Percentiles rank a stretch among this genome's conserved stretches.
Conservation (phyloP, 1,140 invertebrate species). For the Bradysia coprophila region DNA sequence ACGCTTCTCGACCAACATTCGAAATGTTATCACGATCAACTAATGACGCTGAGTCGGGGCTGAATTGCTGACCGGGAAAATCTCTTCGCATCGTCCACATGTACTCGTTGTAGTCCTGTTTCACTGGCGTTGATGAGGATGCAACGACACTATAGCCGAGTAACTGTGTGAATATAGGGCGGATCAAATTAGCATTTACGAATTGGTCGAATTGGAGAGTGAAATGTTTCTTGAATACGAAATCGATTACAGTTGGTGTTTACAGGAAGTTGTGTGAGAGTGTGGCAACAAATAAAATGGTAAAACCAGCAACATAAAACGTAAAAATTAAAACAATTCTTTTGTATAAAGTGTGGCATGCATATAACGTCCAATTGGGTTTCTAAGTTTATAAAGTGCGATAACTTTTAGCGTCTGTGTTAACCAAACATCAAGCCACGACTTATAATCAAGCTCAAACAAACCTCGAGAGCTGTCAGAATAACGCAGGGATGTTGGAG, state of each 20-base stretch:
- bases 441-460: too few relatives aligned
- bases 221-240: too few relatives aligned
- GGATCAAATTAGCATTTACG: conserved; percentile 3
- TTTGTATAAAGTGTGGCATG: too few relatives aligned
- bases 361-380: too few relatives aligned
- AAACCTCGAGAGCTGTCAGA: conserved; percentile 58
- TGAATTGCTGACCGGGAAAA: conserved; percentile 56
- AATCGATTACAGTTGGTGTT: too few relatives aligned
- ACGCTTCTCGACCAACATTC: conserved; percentile 31
- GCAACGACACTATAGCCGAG: conserved; percentile 71
- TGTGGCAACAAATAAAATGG: too few relatives aligned
- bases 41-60: conserved; percentile 31
- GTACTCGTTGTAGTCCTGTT: conserved; percentile 73
- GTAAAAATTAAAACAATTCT: too few relatives aligned
- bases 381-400: too few relatives aligned
- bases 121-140: conserved; percentile 62
- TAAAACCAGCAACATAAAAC: too few relatives aligned
- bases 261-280: too few relatives aligned
- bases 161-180: conserved; percentile 35
- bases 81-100: conserved; percentile 86
- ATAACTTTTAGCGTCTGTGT: too few relatives aligned
- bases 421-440: too few relatives aligned
- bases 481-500: conserved; percentile 72
- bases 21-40: conserved; percentile 37
- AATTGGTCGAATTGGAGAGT: background rate